Evolutionary conservation across 2,797 vertebrate species (phyloP).

Genomic region (Morelia viridis): DNA sequence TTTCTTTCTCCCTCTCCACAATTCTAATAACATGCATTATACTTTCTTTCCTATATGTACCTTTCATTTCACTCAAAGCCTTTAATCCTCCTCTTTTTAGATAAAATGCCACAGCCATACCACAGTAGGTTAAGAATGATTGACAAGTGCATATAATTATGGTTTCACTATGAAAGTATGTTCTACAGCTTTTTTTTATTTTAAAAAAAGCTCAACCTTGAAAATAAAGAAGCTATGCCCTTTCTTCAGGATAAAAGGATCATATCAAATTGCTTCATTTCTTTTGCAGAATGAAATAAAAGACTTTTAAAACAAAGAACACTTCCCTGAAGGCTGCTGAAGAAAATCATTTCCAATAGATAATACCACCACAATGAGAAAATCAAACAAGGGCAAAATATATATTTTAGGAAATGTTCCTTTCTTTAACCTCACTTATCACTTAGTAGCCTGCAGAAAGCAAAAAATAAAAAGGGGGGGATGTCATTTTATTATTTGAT

Average conservation of each 20-base stretch:
- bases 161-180: conserved; percentile 61
- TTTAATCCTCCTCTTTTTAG: conserved; percentile 70
- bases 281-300: conserved; percentile 71
- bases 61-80: conserved; percentile 70
- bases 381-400: conserved; percentile 63
- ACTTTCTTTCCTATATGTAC: conserved; percentile 59
- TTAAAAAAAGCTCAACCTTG: conserved; percentile 66
- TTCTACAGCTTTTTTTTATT: conserved; percentile 57
- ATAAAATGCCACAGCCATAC: conserved; percentile 64
- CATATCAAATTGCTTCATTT: conserved; percentile 68
- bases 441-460: conserved; percentile 32
- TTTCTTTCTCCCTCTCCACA: conserved; percentile 40
- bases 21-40: conserved; percentile 64
- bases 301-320: conserved; percentile 68
- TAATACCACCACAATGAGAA: conserved; percentile 60
- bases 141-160: conserved; percentile 72
- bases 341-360: conserved; percentile 59
- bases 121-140: conserved; percentile 69
- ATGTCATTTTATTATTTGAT: conserved; percentile 19
- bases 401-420: conserved; percentile 48
- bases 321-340: conserved; percentile 60
- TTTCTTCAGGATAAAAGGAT: conserved; percentile 71
- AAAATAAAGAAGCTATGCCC: conserved; percentile 72
- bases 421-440: conserved; percentile 53
- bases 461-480: conserved; percentile 29